Evolutionary conservation across 2,113 vertebrate genomes (phyloP), one percentile per base, ranked within the genome.

Genomic region (Chionomys nivalis): DNA sequence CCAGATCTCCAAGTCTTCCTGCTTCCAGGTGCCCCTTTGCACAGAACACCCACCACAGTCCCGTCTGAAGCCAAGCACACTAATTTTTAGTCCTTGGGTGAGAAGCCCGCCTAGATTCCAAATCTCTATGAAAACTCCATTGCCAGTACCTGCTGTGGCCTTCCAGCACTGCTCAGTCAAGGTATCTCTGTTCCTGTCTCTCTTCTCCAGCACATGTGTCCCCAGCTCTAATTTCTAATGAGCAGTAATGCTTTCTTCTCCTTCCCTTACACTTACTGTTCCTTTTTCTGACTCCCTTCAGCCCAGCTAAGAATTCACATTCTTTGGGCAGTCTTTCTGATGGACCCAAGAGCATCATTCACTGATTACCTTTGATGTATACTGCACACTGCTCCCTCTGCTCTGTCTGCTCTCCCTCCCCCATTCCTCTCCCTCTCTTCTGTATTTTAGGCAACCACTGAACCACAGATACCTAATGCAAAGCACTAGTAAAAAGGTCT

Each of bases 121-220:
- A 14, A 36, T 7, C 8, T 26, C 26, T 39, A 0, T 0, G 7
- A 36, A 19, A 17, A 76, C 75, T 17, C 0, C 13, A n/a, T 16
- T 4, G 36, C 31, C 36, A 42, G 89, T 16, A 33, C 8, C 7
- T 44, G n/a, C 14, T 2, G 0, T 42, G 49, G 23, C 7, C 17
- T 3, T 0, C 21, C 1, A 36, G 65, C n/a, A 5, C 3, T 5
- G 24, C 13, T 9, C 12, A 42, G 81, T 10, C 12, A 1, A 1
- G 4, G 9, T 4, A 42, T 44, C 63, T 79, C 76, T 39, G 7
- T 7, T 47, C 1, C 61, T 3, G 2, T 31, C 42, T 75, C 21
- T n/a, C 52, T 24, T 79, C 2, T 21, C 89, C 3, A 9, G 6
- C 0, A 0, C 65, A 33, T 87, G 19, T 33, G 3, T 52, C 19